Base-by-base conservation (phyloP, 2,113 vertebrate species). In the Gadus macrocephalus region DNA sequence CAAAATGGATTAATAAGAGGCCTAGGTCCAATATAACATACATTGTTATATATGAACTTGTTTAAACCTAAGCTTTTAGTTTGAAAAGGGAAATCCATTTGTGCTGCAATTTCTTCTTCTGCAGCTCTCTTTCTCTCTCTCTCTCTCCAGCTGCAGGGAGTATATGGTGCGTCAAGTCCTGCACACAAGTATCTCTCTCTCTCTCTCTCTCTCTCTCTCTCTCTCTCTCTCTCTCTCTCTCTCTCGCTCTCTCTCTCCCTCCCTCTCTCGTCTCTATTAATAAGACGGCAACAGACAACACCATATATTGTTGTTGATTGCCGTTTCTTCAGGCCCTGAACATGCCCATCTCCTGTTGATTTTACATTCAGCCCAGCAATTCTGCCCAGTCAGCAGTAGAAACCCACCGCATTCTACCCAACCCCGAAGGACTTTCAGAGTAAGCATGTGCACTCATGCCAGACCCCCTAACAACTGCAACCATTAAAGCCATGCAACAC, bases 331-430 rank as follows among this genome's bases (percentile, higher is more conserved):
- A 15, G n/a, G 64, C 55, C 62, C 65, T 67, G 63, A 20, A 69
- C 53, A 12, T 68, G 60, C 69, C 74, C 17, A 80, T 80, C 72
- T 82, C 58, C 76, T 76, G 69, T 65, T 78, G 62, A 81, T 75
- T 17, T 82, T 79, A 81, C 67, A 80, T 78, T 71, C 69, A 71
- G 35, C 67, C 58, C 69, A 68, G 71, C 42, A 49, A 49, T 74
- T 31, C 66, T 75, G 69, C 8, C 9, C 11, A 9, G 11, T 79
- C 73, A 66, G 70, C 74, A 77, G 69, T 68, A 56, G 42, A 38
- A 53, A 62, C 70, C 53, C 64, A 49, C 73, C 68, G 69, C 70
- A 73, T 77, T 81, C 75, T 69, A 69, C 67, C 55, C 38, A 22
- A 20, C n/a, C 25, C 55, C 16, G 15, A 15, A 69, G 72, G 59